Percentiles rank a stretch among this genome's conserved stretches.
These are phyloP conservation scores for Tetramorium alpestre DNA, from an alignment of 1,140 invertebrate species.

Conservation along the genomic window DNA sequence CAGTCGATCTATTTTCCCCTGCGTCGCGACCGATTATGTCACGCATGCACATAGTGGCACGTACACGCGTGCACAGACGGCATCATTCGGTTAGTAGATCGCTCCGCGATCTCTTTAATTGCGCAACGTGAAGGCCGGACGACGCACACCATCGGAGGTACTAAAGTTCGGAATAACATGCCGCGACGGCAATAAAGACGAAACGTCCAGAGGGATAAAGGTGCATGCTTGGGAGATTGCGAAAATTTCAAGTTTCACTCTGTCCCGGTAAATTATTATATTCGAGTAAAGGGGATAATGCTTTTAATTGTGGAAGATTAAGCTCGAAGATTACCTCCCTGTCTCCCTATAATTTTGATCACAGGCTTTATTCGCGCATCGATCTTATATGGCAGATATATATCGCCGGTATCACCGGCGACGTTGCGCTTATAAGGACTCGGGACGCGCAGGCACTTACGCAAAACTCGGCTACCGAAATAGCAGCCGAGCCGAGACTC, in stretches of 20 bases:
- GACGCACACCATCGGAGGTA: not conserved
- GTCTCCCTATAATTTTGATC: constrained; percentile 26
- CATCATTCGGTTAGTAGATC: not conserved
- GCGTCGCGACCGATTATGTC: constrained; percentile 63
- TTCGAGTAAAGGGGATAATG: not conserved
- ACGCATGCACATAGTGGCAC: constrained; percentile 36
- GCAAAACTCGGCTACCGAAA: constrained; percentile 55
- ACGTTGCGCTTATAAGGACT: constrained; percentile 37
- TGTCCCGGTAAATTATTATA: not conserved
- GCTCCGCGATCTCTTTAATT: constrained; percentile 19
- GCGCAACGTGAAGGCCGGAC: not conserved
- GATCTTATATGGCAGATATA: constrained; percentile 41
- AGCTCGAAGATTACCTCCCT: not conserved
- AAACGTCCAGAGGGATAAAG: no score
- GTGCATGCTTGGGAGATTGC: not conserved
- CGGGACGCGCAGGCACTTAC: constrained; percentile 4
- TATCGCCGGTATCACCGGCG: constrained; percentile 19
- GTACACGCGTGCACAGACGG: not conserved
- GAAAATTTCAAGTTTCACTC: not conserved
- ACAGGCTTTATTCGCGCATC: constrained; percentile 40
- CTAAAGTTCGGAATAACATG: not conserved
- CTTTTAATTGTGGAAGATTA: constrained; percentile 30
- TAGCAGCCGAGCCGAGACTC: constrained; percentile 29
- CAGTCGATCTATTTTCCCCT: constrained; percentile 5
- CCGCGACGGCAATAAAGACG: not conserved